Base-by-base conservation (phyloP, 2,797 vertebrate species). In the Scomberomorus guttatus region DNA sequence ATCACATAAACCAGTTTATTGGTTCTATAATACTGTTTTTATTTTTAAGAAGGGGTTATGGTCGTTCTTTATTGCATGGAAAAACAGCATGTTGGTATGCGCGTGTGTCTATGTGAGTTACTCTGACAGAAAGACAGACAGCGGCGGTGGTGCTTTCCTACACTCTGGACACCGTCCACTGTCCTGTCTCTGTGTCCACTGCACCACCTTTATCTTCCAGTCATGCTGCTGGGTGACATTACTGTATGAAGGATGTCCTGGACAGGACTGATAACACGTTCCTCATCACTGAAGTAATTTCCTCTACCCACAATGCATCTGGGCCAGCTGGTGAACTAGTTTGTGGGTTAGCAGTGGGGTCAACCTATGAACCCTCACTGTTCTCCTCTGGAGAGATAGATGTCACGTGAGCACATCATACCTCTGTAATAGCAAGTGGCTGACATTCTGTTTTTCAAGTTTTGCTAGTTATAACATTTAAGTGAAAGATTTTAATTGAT, bases 231-330 rank as follows among this genome's bases (percentile, higher is more conserved):
- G 65, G 76, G 55, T 88, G 89, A 84, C 79, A 85, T 64, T 83
- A 82, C 75, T 76, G 73, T 83, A 81, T 80, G 75, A 84, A 87
- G 83, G 89, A 91, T 82, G 85, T 90, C 82, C 88, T 91, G 88
- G 80, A 88, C 66, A 83, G 73, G 88, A 65, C 54, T 11, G 89
- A 93, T 91, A 90, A 91, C 61, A 44, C 79, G 66, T 89, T 92
- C 83, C 84, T 84, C 75, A 82, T 78, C 60, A 34, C 55, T 87
- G 73, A 86, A 83, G 75, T 89, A 32, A 95, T 90, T 92, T 94
- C 92, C 91, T 88, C 29, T 74, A 89, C 77, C 83, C 86, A 90
- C 67, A 86, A 90, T 82, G 80, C 75, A 81, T 72, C 59, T 73
- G 71, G 76, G 70, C 69, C 84, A 82, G 83, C 81, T 86, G 84